Evolutionary conservation across 2,797 vertebrate species (phyloP), one percentile per base, ranked within the genome.

Genomic region (Lacerta viridis): DNA sequence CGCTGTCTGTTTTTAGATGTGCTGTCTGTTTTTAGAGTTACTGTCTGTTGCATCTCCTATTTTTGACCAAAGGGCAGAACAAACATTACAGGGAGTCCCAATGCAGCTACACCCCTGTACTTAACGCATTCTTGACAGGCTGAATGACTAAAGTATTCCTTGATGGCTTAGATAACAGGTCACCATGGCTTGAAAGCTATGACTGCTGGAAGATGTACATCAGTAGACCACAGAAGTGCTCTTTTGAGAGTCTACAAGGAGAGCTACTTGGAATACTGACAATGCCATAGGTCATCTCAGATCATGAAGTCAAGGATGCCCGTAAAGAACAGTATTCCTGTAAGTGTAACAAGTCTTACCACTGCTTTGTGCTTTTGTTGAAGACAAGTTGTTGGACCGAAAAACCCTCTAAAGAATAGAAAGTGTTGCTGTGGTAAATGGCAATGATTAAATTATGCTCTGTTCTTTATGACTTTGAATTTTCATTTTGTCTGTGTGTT

Each of bases 401-500:
- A 55, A 72, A 80, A 74, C 46, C 77, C 17, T 39, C 68, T 78
- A 74, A 15, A 72, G 83, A 23, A 80, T 18, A 46, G 55, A 61
- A 89, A 85, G 55, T 85, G 41, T 78, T 64, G 55, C 78, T 10
- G 10, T 25, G 33, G 59, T 85, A 85, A 88, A 66, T 72, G 82
- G 20, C 36, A 4, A 61, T 84, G 76, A 88, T 33, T 68, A 78
- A 83, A 78, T 66, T 78, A 87, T 79, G n/a, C 39, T 23, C 55
- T 71, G 80, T 83, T 86, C 61, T 83, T 78, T 59, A 79, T 90
- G 85, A 33, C 80, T 83, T 69, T 61, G 74, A 87, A 83, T 87
- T 84, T 90, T 79, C 80, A 74, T 83, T 90, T 86, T 78, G 36
- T 68, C 39, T 84, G 41, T 20, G 83, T n/a, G 27, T 36, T 74